Percentiles rank a stretch among this genome's conserved stretches.
phyloP scores from a whole-genome alignment of 2,888 invertebrate species.

The Chloroclystis v-ata region DNA sequence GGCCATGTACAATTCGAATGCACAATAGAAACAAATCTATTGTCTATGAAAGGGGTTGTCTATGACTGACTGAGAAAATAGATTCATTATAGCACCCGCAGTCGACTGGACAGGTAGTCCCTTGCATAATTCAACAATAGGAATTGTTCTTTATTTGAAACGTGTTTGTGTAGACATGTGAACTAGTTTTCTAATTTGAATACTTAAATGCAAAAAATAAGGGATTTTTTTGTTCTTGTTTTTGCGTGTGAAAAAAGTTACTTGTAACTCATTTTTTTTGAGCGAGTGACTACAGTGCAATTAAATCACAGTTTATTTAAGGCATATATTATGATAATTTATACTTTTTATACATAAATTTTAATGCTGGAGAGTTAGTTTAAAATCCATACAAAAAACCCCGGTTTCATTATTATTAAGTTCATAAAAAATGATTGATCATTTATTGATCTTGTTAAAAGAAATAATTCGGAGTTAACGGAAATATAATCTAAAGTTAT shows the following conservation, averaged over 20 bases:
- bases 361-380: too few relatives aligned
- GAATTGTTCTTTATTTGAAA: constrained; percentile 6
- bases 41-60: constrained; percentile 10
- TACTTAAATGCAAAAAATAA: not conserved
- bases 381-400: too few relatives aligned
- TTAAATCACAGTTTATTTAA: too few relatives aligned
- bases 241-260: not conserved
- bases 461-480: too few relatives aligned
- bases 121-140: constrained; percentile 16
- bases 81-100: constrained; percentile 4
- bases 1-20: constrained; percentile 6
- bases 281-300: too few relatives aligned
- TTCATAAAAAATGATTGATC: too few relatives aligned
- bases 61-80: not conserved
- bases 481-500: too few relatives aligned
- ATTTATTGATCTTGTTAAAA: too few relatives aligned
- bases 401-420: too few relatives aligned
- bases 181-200: not conserved
- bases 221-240: not conserved
- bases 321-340: too few relatives aligned
- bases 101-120: constrained; percentile 11
- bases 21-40: constrained; percentile 16
- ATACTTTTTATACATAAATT: too few relatives aligned
- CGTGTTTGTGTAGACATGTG: constrained; percentile 2
- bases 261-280: not conserved